These are phyloP conservation scores for Melanostigma gelatinosum DNA, from an alignment of 2,113 vertebrate species.

Conservation along the genomic window DNA sequence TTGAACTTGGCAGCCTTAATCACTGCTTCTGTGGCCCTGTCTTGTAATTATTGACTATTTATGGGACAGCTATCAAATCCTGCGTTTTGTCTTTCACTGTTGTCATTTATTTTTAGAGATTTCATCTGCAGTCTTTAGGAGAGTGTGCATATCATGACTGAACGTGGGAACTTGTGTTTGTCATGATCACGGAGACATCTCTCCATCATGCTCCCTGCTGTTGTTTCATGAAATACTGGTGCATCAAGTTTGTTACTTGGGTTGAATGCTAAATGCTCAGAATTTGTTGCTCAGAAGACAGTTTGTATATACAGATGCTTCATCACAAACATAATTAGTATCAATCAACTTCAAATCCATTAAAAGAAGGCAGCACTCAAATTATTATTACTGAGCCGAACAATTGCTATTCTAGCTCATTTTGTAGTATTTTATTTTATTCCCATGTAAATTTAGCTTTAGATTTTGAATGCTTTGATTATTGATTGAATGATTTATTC, in stretches of 20 bases:
- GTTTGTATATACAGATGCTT: not conserved
- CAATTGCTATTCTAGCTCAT: not conserved
- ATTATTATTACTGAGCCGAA: not conserved
- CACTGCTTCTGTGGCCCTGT: conserved; percentile 13
- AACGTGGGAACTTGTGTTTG: not conserved
- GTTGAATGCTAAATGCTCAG: not conserved
- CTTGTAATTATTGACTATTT: conserved; percentile 34
- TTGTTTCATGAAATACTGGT: not conserved
- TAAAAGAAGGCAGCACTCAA: not conserved
- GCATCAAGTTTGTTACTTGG: not conserved
- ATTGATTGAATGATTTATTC: not conserved
- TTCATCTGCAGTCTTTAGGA: not conserved
- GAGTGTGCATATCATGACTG: not conserved
- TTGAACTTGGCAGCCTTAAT: conserved; percentile 31
- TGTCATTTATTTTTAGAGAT: not conserved
- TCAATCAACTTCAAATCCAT: not conserved
- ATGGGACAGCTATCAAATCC: conserved; percentile 12
- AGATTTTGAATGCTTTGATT: not conserved
- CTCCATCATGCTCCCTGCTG: not conserved
- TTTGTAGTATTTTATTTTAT: not conserved
- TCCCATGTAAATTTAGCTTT: not conserved
- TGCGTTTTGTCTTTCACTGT: not conserved
- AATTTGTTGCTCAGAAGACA: not conserved
- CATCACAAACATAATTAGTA: not conserved
- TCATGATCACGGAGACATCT: too few species aligned